phyloP scores from a whole-genome alignment of 53 echinoderm and acorn worm species.

The Holothuria scabra region DNA sequence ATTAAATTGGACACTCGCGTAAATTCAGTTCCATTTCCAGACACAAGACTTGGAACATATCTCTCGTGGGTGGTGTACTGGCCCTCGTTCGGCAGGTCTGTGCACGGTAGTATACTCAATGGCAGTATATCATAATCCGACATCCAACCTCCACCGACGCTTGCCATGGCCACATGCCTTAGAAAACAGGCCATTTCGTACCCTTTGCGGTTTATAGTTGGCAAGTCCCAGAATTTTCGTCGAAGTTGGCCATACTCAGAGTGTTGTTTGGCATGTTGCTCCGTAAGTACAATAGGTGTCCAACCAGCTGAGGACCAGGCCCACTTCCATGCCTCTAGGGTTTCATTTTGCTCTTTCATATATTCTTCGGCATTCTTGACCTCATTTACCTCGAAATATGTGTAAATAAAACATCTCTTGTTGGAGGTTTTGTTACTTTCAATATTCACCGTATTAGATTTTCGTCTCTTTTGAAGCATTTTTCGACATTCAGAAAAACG shows the following conservation, averaged over 20 bases:
- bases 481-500: background rate
- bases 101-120: background rate
- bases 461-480: too few relatives aligned
- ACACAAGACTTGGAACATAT: constrained; percentile 1
- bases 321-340: background rate
- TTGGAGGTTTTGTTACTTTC: too few relatives aligned
- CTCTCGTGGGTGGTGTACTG: background rate
- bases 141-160: constrained; percentile 28
- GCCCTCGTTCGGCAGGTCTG: background rate
- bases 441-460: too few relatives aligned
- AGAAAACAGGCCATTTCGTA: constrained; percentile 13
- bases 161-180: constrained; percentile 15
- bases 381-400: background rate
- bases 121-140: constrained; percentile 9
- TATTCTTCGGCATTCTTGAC: background rate
- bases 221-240: background rate
- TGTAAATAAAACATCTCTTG: background rate
- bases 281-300: background rate
- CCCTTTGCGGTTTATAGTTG: background rate
- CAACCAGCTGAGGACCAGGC: constrained; percentile 7
- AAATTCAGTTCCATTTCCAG: constrained; percentile 10
- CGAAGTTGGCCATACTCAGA: background rate
- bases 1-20: constrained; percentile 3
- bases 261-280: background rate
- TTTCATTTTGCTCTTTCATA: background rate